A percentile compares a stretch with the other conserved stretches of the same genome.
Evolutionary conservation across 2,888 invertebrate species (phyloP).

Genomic region (Aleiodes testaceus): DNA sequence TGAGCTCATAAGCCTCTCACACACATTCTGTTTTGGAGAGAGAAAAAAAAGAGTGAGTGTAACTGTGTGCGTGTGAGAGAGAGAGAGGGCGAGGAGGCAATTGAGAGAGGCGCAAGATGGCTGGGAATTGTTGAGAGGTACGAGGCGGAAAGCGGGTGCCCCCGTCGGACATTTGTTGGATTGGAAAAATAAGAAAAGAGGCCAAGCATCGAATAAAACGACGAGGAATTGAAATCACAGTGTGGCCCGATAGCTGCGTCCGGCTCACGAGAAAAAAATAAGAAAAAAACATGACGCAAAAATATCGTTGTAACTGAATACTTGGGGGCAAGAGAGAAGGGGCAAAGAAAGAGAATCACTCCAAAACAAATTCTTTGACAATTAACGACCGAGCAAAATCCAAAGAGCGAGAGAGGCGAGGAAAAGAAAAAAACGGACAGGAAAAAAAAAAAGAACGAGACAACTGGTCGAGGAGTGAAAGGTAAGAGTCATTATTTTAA

Average conservation of each 20-base stretch:
- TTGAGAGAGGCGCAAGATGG: slow-evolving; percentile 42
- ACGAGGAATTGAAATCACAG: slow-evolving; percentile 23
- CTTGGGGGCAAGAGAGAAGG: neutral
- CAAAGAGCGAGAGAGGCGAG: slow-evolving; percentile 23
- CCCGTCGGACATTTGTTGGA: slow-evolving; percentile 10
- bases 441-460: slow-evolving; percentile 7
- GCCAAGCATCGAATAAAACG: slow-evolving; percentile 30
- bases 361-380: too few relatives aligned
- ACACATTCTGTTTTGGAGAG: neutral
- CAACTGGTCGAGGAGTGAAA: slow-evolving; percentile 41
- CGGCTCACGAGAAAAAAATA: slow-evolving; percentile 14
- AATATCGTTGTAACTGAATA: slow-evolving; percentile 34
- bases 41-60: neutral
- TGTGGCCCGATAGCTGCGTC: slow-evolving; percentile 30
- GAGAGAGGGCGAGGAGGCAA: slow-evolving; percentile 27
- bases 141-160: slow-evolving; percentile 14
- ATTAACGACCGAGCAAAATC: too few relatives aligned
- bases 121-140: slow-evolving; percentile 38
- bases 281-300: slow-evolving; percentile 34
- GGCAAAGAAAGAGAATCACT: neutral
- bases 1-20: neutral
- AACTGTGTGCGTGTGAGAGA: neutral
- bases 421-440: neutral
- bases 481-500: slow-evolving; percentile 25
- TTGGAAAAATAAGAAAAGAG: slow-evolving; percentile 18